Evolutionary conservation across 2,113 vertebrate species (phyloP), one percentile per base, ranked within the genome.

Genomic region (Caloenas nicobarica): DNA sequence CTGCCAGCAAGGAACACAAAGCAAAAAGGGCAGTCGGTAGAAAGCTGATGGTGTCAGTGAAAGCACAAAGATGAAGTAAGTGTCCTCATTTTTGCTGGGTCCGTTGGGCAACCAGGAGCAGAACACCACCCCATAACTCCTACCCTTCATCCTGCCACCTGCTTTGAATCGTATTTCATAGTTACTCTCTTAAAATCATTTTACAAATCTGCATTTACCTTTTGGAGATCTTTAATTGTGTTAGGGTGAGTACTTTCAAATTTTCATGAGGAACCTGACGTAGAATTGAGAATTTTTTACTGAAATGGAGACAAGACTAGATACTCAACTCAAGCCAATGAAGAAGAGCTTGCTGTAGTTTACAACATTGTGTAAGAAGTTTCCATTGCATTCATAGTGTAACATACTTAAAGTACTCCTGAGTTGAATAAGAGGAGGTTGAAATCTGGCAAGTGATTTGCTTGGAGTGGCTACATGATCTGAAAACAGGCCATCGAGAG

Each of bases 61-160:
- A 71, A n/a, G 36, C 18, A 5, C 16, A 24, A 50, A 71, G 25
- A 36, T 50, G 21, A 83, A 65, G 36, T 22, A 83, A 70, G 34
- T 13, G 3, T 5, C 36, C 16, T n/a, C 2, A 2, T 22, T 88
- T 76, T 13, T 69, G 16, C n/a, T 0, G 4, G 7, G 7, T 25
- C 46, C 4, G 0, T 36, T 62, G 36, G 18, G 69, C 51, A 70
- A 29, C 28, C 36, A 5, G n/a, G 53, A 69, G 4, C 21, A 48
- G 24, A 58, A 16, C 25, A 28, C 1, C 40, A 29, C 21, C 16
- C n/a, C 21, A 44, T 61, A 44, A 25, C 7, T 60, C 68, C 17
- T 6, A 33, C 29, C 50, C 24, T 58, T 66, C 34, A 8, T 46
- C 69, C 29, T 81, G 13, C 28, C 44, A 22, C 26, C 31, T 8